phyloP scores from a whole-genome alignment of 1,140 invertebrate species.

The Arctopsyche grandis region DNA sequence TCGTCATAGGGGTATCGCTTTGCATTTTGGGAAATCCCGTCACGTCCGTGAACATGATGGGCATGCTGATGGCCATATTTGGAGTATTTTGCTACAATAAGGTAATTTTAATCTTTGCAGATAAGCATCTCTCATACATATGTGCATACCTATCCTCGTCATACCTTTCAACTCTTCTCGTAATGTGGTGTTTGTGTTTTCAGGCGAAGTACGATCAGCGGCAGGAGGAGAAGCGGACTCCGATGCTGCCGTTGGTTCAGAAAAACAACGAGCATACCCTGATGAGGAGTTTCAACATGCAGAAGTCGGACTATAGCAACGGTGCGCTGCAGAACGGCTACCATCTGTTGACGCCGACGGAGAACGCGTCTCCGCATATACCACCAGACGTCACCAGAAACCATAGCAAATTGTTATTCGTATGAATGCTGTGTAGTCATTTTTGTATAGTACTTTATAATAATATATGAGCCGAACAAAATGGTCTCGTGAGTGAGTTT shows the following conservation, averaged over 20 bases:
- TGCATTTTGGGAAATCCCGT: conserved; percentile 93
- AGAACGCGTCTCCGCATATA: conserved; percentile 44
- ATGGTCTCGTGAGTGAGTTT: too few relatives aligned
- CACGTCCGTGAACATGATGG: conserved; percentile 85
- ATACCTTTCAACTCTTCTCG: too few relatives aligned
- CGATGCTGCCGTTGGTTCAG: conserved; percentile 63
- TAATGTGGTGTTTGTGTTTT: conserved; percentile 54
- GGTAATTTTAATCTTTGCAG: conserved; percentile 57
- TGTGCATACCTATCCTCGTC: too few relatives aligned
- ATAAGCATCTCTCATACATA: too few relatives aligned
- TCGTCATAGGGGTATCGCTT: conserved; percentile 90
- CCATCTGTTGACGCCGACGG: conserved; percentile 44
- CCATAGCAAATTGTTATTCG: conserved; percentile 54
- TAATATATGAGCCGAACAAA: background rate
- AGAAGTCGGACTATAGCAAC: conserved; percentile 50
- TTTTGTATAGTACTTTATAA: background rate
- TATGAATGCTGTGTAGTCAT: conserved; percentile 31
- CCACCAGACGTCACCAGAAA: conserved; percentile 44
- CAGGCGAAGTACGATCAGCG: conserved; percentile 80
- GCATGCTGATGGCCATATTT: conserved; percentile 90
- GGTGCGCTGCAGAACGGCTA: conserved; percentile 50
- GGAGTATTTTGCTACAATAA: conserved; percentile 93
- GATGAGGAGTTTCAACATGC: conserved; percentile 53
- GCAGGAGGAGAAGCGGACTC: conserved; percentile 65
- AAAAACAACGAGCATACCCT: conserved; percentile 47